Base-by-base conservation (phyloP, 2,113 vertebrate species). In the Bos taurus region DNA sequence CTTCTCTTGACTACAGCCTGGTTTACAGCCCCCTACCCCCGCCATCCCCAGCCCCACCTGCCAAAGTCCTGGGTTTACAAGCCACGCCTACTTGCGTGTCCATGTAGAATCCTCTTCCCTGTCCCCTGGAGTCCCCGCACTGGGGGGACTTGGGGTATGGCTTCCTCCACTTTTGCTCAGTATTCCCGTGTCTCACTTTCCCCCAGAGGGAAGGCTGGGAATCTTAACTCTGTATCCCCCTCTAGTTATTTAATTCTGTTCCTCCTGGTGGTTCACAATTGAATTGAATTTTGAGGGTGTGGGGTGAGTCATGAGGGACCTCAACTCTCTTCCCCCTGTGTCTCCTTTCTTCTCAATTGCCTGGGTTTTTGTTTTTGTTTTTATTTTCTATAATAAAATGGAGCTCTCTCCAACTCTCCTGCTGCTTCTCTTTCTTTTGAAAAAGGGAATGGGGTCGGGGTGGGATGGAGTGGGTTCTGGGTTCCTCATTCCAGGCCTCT, bases 361-460 rank as follows among this genome's bases (percentile, higher is more conserved):
- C 78, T 77, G 19, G 7, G 33, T 64, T 57, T 50, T 64, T 88
- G 48, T 91, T 93, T 67, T 92, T 93, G 50, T 94, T 91, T 96
- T 77, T 84, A 94, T 90, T 98, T 97, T 97, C 91, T 16, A 2
- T 97, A 98, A 98, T 98, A 98, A 98, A 98, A 93, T 93, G 97
- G 95, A 97, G 86, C 30, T 85, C 14, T 93, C 67, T 97, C 71
- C 54, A 48, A 86, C 57, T 95, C 60, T 48, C 30, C 2, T 30
- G n/a, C 19, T 92, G 48, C 16, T 96, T 60, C 81, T 95, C 19
- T 43, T 84, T 52, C 43, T 94, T 74, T 74, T 43, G 92, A 1
- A 48, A 43, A 19, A 54, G 9, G 33, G 1, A 36, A 7, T 7
- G 5, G 36, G 43, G 3, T 50, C 28, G n/a, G 50, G 77, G 43